Base-by-base conservation (phyloP, 2,797 vertebrate genomes). In the Betta splendens region DNA sequence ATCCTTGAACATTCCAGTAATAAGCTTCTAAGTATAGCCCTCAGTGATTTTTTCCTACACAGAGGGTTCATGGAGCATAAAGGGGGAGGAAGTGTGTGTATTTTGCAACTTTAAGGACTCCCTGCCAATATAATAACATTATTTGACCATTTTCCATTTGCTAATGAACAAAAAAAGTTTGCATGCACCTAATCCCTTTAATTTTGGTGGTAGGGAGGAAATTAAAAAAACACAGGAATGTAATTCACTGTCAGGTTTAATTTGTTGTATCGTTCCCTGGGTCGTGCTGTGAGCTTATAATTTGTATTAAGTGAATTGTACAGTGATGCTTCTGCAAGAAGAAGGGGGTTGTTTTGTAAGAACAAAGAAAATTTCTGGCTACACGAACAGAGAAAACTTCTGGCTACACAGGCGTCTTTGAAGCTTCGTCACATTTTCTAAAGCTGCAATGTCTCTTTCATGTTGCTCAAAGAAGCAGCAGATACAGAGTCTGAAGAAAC, bases 151-250 rank as follows among this genome's bases (percentile, higher is more conserved):
- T 40, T 44, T 51, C 39, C 38, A 55, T 20, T 57, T 16, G 45
- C 76, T 72, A 69, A 69, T 81, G 51, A 74, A 79, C 79, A 76
- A 44, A 72, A 75, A 84, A 75, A 79, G 77, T 64, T 48, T 62
- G 57, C 69, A 47, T 37, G 28, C 28, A 58, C 11, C 13, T 73
- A 63, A 84, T 75, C 59, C 43, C 37, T 53, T 77, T 81, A 36
- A 77, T 70, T 70, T 52, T 51, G 18, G 42, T 52, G 26, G 15
- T 51, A 43, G 15, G 53, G 54, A 58, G 22, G 23, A 64, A 73
- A 64, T 64, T 45, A 61, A 62, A 56, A 62, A 56, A 68, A 59
- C 32, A 68, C 9, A 5, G 43, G 25, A 32, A 58, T 40, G 3
- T 22, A 75, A 69, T 61, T 63, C 29, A 36, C 39, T 45, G 60